phyloP scores from a whole-genome alignment of 2,888 invertebrate species.

The Coelopa pilipes region DNA sequence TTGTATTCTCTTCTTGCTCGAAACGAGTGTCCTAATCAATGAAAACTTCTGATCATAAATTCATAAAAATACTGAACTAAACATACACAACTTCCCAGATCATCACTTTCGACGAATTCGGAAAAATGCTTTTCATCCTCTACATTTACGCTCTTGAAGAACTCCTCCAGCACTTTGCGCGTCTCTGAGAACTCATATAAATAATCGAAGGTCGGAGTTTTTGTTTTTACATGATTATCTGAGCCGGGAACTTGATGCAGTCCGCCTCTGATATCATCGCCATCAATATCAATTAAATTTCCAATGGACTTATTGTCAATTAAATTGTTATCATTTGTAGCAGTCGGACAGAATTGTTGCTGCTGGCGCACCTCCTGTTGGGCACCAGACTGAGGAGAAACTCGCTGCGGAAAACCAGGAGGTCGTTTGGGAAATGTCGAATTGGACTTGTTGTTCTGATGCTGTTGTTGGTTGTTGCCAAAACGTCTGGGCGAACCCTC shows the following conservation, averaged over 20 bases:
- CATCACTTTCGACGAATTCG: constrained; percentile 64
- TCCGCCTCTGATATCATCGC: constrained; percentile 44
- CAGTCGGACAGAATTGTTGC: constrained; percentile 31
- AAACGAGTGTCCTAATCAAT: constrained; percentile 53
- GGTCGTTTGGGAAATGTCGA: constrained; percentile 75
- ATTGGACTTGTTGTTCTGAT: constrained; percentile 54
- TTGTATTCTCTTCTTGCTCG: constrained; percentile 55
- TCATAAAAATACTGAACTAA: not conserved
- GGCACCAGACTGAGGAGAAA: constrained; percentile 54
- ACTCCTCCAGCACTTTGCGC: constrained; percentile 89
- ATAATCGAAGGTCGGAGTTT: constrained; percentile 82
- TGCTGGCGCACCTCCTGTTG: constrained; percentile 38
- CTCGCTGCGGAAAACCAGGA: constrained; percentile 80
- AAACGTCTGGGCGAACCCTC: constrained; percentile 91
- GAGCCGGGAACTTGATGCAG: constrained; percentile 28
- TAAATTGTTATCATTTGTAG: constrained; percentile 42
- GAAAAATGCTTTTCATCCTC: constrained; percentile 68
- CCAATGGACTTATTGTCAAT: constrained; percentile 50
- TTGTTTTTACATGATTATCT: constrained; percentile 46
- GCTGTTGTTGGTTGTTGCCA: constrained; percentile 67
- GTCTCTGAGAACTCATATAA: constrained; percentile 93
- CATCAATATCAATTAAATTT: constrained; percentile 59
- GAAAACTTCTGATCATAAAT: not conserved
- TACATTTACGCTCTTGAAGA: constrained; percentile 80
- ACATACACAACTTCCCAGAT: constrained; percentile 62